Conservation (phyloP, 2,888 invertebrate species). For the Augiades crinisus region DNA sequence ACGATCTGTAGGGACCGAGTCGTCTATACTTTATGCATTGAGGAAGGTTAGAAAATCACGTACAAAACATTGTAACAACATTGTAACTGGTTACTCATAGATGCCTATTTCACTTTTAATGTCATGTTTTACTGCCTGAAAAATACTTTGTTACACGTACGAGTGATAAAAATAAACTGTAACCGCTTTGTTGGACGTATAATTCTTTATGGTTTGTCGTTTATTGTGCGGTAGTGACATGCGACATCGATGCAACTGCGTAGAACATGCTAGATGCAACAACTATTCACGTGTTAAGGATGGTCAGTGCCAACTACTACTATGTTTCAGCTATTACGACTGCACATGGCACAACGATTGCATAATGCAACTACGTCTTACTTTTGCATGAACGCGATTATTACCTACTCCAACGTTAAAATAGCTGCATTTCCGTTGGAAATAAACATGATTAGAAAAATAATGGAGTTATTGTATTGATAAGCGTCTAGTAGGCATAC, state of each 20-base stretch:
- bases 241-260: constrained; percentile 18
- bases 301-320: constrained; percentile 46
- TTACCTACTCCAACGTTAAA: neutral
- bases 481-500: neutral
- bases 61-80: constrained; percentile 6
- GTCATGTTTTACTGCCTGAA: constrained; percentile 5
- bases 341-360: neutral
- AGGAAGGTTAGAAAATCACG: constrained; percentile 19
- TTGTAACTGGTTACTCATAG: neutral
- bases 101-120: constrained; percentile 4
- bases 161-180: constrained; percentile 15
- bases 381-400: neutral
- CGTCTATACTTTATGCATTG: constrained; percentile 5
- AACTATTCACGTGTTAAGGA: constrained; percentile 39
- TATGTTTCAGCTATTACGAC: constrained; percentile 6
- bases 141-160: constrained; percentile 1
- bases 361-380: neutral
- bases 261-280: constrained; percentile 32
- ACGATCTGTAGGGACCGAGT: constrained; percentile 4
- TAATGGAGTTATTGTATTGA: neutral
- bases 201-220: constrained; percentile 3
- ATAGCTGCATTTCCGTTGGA: constrained; percentile 1
- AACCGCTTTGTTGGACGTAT: constrained; percentile 10
- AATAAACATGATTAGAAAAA: constrained; percentile 27
- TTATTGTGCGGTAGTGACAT: constrained; percentile 12